A percentile compares a stretch with the other conserved stretches of the same genome.
Conservation (phyloP, 2,113 vertebrate species). For the Cephalophus harveyi region DNA sequence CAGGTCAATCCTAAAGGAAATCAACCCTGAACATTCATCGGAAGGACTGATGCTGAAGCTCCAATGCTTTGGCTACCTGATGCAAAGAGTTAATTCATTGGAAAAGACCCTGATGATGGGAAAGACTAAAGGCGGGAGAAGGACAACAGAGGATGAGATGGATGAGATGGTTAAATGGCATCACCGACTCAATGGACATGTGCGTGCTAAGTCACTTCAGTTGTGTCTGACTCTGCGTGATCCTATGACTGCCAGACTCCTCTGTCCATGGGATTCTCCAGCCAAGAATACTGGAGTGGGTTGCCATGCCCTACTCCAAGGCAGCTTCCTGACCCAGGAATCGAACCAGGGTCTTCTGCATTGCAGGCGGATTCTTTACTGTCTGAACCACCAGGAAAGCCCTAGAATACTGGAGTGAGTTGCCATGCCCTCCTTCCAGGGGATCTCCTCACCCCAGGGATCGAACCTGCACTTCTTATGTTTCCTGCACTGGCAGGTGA, state of each 20-base stretch:
- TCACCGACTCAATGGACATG: not conserved
- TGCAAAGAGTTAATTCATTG: not conserved
- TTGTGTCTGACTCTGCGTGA: fast-evolving
- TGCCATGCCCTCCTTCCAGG: not conserved
- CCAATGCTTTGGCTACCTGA: not conserved
- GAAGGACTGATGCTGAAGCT: not conserved
- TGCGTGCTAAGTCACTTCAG: not conserved
- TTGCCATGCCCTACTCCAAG: not conserved
- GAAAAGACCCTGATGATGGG: not conserved
- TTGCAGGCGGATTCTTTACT: not conserved
- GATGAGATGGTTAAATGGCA: not conserved
- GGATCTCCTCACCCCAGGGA: not conserved
- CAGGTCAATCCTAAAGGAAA: not conserved
- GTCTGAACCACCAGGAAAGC: not conserved
- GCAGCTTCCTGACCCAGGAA: not conserved
- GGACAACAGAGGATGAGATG: not conserved
- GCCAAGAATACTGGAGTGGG: not conserved
- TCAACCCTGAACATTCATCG: not conserved
- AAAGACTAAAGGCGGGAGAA: not conserved
- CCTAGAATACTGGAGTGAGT: not conserved
- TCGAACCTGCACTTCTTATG: not conserved
- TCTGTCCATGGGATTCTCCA: not conserved
- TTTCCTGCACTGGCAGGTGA: not conserved
- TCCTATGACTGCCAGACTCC: not conserved
- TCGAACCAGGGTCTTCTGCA: not conserved